Percentiles rank a stretch among this genome's conserved stretches.
Evolutionary conservation across 2,888 invertebrate species (phyloP).

Genomic region (Brachypalpus laphriformis): DNA sequence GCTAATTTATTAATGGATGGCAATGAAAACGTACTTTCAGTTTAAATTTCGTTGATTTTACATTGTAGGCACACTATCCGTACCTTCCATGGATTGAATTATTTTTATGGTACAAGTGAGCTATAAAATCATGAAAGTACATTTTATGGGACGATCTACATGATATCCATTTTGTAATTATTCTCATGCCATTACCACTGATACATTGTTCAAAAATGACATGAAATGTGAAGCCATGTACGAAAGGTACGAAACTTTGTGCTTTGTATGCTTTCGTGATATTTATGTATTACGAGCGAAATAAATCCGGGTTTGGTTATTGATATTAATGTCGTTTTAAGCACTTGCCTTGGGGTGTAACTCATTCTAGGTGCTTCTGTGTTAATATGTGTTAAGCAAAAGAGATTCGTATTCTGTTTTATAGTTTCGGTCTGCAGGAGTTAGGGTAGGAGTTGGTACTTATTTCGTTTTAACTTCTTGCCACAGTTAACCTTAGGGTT

Average conservation of each 20-base stretch:
- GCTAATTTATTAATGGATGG: slow-evolving; percentile 27
- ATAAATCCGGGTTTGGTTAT: not conserved
- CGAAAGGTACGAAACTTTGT: not conserved
- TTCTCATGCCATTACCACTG: slow-evolving; percentile 1
- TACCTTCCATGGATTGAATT: too few species aligned
- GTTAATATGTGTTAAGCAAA: not conserved
- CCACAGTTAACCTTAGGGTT: too few species aligned
- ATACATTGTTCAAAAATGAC: slow-evolving; percentile 1
- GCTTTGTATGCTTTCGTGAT: not conserved
- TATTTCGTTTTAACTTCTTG: not conserved
- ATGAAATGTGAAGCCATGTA: not conserved
- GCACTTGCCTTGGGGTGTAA: not conserved
- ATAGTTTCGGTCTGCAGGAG: too few species aligned
- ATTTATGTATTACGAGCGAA: not conserved
- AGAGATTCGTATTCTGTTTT: not conserved
- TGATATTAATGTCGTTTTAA: slow-evolving; percentile 17
- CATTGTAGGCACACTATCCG: not conserved
- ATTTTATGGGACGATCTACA: slow-evolving; percentile 7
- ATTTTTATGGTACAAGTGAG: slow-evolving; percentile 3
- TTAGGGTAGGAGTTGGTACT: too few species aligned
- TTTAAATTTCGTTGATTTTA: slow-evolving; percentile 20
- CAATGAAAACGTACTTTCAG: not conserved
- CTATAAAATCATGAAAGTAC: slow-evolving; percentile 11
- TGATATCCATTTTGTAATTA: slow-evolving; percentile 15
- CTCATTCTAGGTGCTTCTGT: not conserved